Conservation (phyloP, 2,113 vertebrate species). For the Heptranchias perlo region DNA sequence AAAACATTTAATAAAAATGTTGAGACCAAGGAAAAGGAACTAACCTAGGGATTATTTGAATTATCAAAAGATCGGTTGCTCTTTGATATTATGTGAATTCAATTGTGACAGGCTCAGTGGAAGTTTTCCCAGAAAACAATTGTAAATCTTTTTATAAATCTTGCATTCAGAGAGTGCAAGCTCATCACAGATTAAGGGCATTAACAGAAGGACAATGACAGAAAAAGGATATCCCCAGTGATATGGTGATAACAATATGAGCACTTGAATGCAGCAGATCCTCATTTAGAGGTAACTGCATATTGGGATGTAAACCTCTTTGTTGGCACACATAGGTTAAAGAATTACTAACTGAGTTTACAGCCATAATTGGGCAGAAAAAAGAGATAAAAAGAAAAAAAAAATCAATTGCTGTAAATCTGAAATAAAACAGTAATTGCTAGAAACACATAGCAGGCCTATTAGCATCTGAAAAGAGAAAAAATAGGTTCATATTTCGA, state of each 20-base stretch:
- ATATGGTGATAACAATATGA: not conserved
- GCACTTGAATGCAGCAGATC: not conserved
- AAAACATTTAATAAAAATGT: not conserved
- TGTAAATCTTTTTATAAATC: not conserved
- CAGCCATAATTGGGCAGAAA: not conserved
- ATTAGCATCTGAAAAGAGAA: not conserved
- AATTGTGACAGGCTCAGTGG: not conserved
- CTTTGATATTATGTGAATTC: not conserved
- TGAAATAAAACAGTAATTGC: not conserved
- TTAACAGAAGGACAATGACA: not conserved
- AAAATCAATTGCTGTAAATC: not conserved
- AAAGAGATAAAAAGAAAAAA: not conserved
- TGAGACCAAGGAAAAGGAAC: not conserved
- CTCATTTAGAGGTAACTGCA: not conserved
- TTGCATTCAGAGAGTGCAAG: not conserved
- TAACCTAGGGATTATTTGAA: not conserved
- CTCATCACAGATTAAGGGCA: not conserved
- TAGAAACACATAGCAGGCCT: not conserved
- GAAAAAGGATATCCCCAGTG: not conserved
- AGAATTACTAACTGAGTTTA: not conserved
- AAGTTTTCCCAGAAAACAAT: not conserved
- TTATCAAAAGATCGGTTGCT: not conserved
- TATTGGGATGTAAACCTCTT: not conserved
- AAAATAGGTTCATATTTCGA: not conserved
- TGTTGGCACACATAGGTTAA: not conserved